Base-by-base conservation (phyloP, 2,797 vertebrate species). In the Caiman crocodilus region DNA sequence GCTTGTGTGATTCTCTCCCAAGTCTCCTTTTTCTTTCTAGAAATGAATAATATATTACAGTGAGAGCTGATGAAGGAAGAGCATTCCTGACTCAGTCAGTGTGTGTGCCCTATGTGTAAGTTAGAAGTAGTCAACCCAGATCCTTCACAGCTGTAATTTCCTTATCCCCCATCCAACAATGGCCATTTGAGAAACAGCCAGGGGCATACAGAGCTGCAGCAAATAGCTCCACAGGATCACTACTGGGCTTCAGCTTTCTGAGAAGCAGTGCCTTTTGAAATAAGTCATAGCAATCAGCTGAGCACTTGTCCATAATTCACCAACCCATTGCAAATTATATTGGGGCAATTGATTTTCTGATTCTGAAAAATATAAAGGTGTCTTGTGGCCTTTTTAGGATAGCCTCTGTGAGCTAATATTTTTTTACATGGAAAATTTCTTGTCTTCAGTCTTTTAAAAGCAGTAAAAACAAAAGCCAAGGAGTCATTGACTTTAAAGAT, bases 291-390 rank as follows among this genome's bases (percentile, higher is more conserved):
- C 42, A 42, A 42, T 42, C 42, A 42, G 42, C 42, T 42, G 42
- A 42, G 42, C 42, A 42, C 42, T 42, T 10, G 42, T 42, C 42
- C 9, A 10, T 42, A 42, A 42, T 42, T 42, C 42, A 42, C 8
- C 9, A 42, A 42, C 42, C 42, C 42, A 42, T 42, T 42, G 14
- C 56, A 92, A 89, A 84, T 93, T 77, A 90, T 92, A 85, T 85
- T 55, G 85, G 55, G 30, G 81, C 50, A 78, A 55, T 87, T 93
- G 23, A 90, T 94, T 90, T 94, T 23, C 50, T 92, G 60, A 88
- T 26, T 83, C 83, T 82, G 90, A 93, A 14, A 78, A 81, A 69
- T 77, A 84, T 92, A 89, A 90, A 64, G 80, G 30, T 85, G 65
- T 32, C 42, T 89, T 90, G 88, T 81, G 85, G 67, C 82, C 28